Conservation (phyloP, 1,140 invertebrate genomes). For the Eulimnadia texana region DNA sequence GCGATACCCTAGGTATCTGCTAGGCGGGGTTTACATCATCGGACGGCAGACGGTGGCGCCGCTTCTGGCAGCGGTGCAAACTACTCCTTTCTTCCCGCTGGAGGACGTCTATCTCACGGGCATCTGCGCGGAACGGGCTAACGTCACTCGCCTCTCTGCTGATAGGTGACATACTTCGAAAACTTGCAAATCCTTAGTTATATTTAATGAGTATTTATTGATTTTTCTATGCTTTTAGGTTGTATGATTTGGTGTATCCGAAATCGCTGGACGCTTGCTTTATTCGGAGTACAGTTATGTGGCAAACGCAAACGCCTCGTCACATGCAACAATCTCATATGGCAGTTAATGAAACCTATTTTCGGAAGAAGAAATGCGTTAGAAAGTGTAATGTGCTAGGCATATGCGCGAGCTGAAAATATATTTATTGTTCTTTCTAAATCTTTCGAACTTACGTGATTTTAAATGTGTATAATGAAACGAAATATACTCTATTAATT, state of each 20-base stretch:
- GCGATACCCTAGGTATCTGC: background rate
- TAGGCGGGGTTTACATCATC: constrained; percentile 1
- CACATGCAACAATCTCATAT: background rate
- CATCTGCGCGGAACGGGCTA: background rate
- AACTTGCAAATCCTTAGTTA: background rate
- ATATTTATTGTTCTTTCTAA: background rate
- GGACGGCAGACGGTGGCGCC: background rate
- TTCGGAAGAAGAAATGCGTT: background rate
- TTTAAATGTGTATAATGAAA: too few relatives aligned
- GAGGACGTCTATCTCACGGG: constrained; percentile 13
- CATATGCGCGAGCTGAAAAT: background rate
- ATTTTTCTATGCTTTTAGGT: background rate
- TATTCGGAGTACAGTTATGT: background rate
- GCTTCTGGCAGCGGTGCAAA: background rate
- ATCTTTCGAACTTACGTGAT: background rate
- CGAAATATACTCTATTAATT: too few relatives aligned
- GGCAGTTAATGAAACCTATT: background rate
- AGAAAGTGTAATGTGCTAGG: background rate
- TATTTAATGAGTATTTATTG: too few relatives aligned
- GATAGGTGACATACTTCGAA: background rate
- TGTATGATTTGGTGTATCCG: background rate
- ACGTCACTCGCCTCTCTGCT: background rate
- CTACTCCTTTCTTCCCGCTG: constrained; percentile 5
- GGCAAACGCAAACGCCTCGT: background rate
- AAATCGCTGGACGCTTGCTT: background rate